These are phyloP conservation scores for Trogon melanurus DNA, from an alignment of 2,113 vertebrate genomes.

Conservation along the genomic window DNA sequence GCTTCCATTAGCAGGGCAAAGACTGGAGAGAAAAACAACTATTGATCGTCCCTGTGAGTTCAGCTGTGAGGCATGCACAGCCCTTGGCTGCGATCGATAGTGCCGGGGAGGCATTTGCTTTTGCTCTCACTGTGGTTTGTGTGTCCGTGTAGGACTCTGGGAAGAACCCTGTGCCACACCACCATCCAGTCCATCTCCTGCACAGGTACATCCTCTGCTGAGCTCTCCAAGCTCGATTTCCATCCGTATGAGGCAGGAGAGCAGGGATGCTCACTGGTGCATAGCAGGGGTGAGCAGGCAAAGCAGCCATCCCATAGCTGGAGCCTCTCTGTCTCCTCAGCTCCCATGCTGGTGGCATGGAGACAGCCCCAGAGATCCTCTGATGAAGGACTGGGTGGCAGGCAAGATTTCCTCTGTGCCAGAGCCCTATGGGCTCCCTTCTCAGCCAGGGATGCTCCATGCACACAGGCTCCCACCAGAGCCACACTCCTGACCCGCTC, in stretches of 20 bases:
- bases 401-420: background rate
- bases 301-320: background rate
- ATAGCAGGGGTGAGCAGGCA: background rate
- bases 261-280: fast-evolving
- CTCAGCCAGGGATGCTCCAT: background rate
- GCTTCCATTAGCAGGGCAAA: background rate
- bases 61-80: background rate
- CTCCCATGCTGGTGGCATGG: background rate
- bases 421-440: background rate
- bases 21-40: background rate
- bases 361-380: background rate
- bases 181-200: background rate
- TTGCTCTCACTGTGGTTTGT: background rate
- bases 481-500: fast-evolving
- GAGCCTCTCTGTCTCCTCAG: background rate
- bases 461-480: background rate
- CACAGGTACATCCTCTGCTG: fast-evolving
- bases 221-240: fast-evolving
- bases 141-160: background rate
- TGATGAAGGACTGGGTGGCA: background rate
- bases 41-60: background rate
- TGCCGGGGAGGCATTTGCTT: background rate
- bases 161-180: background rate
- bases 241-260: fast-evolving
- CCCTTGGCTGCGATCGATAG: background rate